Conservation (phyloP, 2,113 vertebrate species). For the Apodemus speciosus region DNA sequence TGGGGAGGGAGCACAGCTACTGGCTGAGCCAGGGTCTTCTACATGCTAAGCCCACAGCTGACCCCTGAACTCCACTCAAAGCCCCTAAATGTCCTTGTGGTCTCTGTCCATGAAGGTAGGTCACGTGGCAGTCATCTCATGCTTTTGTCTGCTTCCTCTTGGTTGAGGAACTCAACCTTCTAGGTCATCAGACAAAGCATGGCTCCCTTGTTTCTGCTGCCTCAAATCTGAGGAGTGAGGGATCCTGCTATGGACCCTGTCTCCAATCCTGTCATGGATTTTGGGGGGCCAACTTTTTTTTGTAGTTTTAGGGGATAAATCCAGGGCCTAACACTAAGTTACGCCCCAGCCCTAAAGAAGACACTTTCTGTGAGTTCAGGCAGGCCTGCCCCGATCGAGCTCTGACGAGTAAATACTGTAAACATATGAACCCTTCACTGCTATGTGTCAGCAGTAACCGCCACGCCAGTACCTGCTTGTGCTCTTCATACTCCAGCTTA, state of each 20-base stretch:
- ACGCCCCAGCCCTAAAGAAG: neutral
- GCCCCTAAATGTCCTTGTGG: neutral
- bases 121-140: neutral
- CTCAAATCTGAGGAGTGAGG: constrained; percentile 28
- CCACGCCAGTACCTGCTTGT: constrained; percentile 87
- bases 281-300: constrained; percentile 23
- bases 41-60: neutral
- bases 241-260: too few relatives aligned
- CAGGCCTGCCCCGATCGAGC: too few relatives aligned
- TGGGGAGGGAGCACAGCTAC: neutral
- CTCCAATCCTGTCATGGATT: neutral
- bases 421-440: too few relatives aligned
- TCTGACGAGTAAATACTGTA: too few relatives aligned
- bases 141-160: neutral
- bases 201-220: neutral
- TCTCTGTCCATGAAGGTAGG: constrained; percentile 31
- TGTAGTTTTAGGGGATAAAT: neutral
- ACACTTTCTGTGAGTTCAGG: neutral
- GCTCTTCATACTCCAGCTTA: constrained; percentile 94
- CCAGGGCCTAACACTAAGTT: neutral
- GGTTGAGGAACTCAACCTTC: constrained; percentile 22
- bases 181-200: constrained; percentile 34
- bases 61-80: neutral
- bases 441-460: too few relatives aligned
- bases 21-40: neutral